These are phyloP conservation scores for Erpornis zantholeuca DNA, from an alignment of 2,113 vertebrate genomes.

Conservation along the genomic window DNA sequence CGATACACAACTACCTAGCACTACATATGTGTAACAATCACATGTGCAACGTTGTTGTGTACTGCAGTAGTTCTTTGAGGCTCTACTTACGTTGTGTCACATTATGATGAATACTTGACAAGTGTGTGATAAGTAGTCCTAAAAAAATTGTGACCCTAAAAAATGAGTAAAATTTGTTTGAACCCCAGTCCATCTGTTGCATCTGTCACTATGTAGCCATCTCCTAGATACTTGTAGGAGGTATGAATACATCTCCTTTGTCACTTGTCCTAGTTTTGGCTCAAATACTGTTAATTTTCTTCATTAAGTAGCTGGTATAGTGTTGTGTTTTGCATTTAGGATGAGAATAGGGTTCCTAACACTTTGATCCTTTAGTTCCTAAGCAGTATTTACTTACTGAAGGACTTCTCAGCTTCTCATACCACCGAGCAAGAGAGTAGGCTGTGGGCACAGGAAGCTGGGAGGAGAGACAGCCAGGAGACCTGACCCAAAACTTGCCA, in stretches of 20 bases:
- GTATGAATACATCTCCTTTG: neutral
- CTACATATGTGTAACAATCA: neutral
- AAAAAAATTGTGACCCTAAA: neutral
- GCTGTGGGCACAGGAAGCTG: neutral
- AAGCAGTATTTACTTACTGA: neutral
- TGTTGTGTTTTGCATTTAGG: neutral
- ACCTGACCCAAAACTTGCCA: neutral
- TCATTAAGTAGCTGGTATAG: neutral
- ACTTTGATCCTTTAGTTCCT: neutral
- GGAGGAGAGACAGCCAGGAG: neutral
- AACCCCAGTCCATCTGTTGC: neutral
- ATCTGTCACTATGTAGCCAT: neutral
- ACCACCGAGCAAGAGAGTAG: neutral
- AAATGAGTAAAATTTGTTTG: neutral
- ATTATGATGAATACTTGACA: neutral
- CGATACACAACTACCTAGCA: neutral
- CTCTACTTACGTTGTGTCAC: neutral
- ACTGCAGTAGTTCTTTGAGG: neutral
- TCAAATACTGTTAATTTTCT: neutral
- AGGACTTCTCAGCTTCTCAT: neutral
- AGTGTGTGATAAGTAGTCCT: neutral
- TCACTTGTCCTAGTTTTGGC: neutral
- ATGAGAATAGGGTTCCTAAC: neutral
- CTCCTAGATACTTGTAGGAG: neutral
- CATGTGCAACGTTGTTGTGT: neutral